Evolutionary conservation across 2,797 vertebrate species (phyloP), one percentile per base, ranked within the genome.

Genomic region (Garrulus glandarius): DNA sequence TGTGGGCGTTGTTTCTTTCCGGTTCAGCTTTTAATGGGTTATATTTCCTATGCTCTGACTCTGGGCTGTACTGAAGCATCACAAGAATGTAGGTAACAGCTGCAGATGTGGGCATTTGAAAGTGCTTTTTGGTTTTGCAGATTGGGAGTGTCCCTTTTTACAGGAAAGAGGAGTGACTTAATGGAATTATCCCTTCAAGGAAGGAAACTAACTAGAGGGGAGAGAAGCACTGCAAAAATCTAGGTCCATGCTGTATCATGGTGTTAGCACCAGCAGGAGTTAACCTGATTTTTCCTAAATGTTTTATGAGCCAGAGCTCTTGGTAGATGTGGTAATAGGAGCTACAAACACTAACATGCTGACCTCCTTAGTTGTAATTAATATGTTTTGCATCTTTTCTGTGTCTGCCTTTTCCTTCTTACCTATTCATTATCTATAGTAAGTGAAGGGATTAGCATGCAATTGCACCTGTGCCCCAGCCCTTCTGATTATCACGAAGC

Each of bases 391-490:
- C 63, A 61, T 82, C 49, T 93, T 94, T 89, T 91, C 64, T 43
- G 34, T 79, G 61, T 81, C 71, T 89, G 44, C 43, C 52, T 93
- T 93, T 93, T 93, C 46, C 74, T 89, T 74, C 85, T 91, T 80
- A 95, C 90, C 93, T 80, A 94, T 59, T 96, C 79, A 96, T 96
- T 95, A 97, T 64, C 88, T 84, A 36, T 4, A 72, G 92, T 96
- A 95, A 91, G 67, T 46, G 92, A 92, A 95, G 94, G 75, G 89
- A 95, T 94, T 95, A 93, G 32, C 53, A 84, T 79, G 69, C 82
- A 92, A 93, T 88, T 96, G 82, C 36, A 92, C 41, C 74, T 92
- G 92, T 96, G 92, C 84, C 81, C 34, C 85, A 95, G 70, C 89
- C 85, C 87, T 95, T 93, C 89, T 0, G 22, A 92, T 95, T 96